phyloP scores from a whole-genome alignment of 2,888 invertebrate genomes.

The Catotricha subobsoleta region DNA sequence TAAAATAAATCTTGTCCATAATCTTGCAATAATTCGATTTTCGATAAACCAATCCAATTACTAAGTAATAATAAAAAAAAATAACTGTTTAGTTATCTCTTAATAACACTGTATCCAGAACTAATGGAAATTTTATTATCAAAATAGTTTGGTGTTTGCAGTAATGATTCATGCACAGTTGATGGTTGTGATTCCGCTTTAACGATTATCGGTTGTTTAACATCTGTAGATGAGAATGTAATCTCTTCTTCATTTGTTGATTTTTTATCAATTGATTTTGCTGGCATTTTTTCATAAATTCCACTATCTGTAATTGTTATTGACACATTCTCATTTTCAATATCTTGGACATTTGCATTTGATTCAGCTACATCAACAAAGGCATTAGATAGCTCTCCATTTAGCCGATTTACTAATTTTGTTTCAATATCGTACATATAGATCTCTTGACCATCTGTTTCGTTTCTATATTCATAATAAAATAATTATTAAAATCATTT shows the following conservation, averaged over 20 bases:
- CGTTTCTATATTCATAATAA: too few species aligned
- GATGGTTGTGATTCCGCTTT: neutral
- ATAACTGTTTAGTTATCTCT: neutral
- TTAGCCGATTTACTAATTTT: slow-evolving; percentile 55
- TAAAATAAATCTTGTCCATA: too few species aligned
- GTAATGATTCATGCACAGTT: neutral
- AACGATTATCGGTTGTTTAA: neutral
- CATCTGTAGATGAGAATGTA: neutral
- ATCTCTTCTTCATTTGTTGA: neutral
- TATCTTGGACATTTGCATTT: slow-evolving; percentile 50
- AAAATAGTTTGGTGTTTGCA: neutral
- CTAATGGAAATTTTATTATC: slow-evolving; percentile 2
- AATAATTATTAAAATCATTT: too few species aligned
- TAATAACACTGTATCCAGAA: slow-evolving; percentile 7
- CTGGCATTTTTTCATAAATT: slow-evolving; percentile 13
- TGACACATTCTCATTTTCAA: slow-evolving; percentile 38
- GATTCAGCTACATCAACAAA: slow-evolving; percentile 78
- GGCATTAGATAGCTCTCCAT: slow-evolving; percentile 64
- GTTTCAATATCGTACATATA: slow-evolving; percentile 71
- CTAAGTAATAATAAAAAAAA: too few species aligned
- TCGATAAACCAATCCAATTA: too few species aligned
- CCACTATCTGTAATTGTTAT: slow-evolving; percentile 36
- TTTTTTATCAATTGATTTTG: neutral
- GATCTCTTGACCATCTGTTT: slow-evolving; percentile 50
- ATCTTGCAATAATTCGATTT: too few species aligned